A percentile compares a stretch with the other conserved stretches of the same genome.
Evolutionary conservation across 2,888 invertebrate species (phyloP).

Genomic region (Sceliomorpha sp.): DNA sequence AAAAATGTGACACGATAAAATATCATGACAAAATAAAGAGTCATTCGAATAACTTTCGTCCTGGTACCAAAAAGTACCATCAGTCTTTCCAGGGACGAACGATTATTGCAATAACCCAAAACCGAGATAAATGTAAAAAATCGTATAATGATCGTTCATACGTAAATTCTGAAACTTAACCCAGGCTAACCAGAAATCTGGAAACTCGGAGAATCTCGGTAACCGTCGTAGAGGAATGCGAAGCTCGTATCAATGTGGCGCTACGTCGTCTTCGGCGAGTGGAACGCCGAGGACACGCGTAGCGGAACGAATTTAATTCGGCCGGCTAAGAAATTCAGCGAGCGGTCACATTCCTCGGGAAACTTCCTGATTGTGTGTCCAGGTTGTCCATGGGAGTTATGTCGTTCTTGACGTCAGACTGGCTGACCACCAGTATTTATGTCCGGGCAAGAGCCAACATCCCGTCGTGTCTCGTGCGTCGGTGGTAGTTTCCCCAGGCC

Average conservation of each 20-base stretch:
- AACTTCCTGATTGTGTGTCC: conserved; percentile 80
- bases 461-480: conserved; percentile 65
- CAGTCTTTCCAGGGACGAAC: no score
- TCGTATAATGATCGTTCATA: no score
- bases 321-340: conserved; percentile 77
- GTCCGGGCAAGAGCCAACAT: conserved; percentile 68
- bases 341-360: conserved; percentile 79
- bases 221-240: conserved; percentile 50
- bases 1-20: no score
- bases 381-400: conserved; percentile 66
- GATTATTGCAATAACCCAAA: no score
- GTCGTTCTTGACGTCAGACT: conserved; percentile 68
- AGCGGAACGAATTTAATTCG: conserved; percentile 78
- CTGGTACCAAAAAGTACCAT: no score
- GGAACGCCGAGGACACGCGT: conserved; percentile 65
- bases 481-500: conserved; percentile 68
- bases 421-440: conserved; percentile 79
- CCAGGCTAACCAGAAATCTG: conserved; percentile 40
- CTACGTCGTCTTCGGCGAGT: conserved; percentile 49
- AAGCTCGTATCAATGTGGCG: conserved; percentile 34
- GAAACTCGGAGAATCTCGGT: conserved; percentile 39
- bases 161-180: not conserved
- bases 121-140: no score
- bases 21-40: no score
- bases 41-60: no score